A percentile compares a stretch with the other conserved stretches of the same genome.
Evolutionary conservation across 1,140 invertebrate species (phyloP).

Genomic region (Platyura marginata): DNA sequence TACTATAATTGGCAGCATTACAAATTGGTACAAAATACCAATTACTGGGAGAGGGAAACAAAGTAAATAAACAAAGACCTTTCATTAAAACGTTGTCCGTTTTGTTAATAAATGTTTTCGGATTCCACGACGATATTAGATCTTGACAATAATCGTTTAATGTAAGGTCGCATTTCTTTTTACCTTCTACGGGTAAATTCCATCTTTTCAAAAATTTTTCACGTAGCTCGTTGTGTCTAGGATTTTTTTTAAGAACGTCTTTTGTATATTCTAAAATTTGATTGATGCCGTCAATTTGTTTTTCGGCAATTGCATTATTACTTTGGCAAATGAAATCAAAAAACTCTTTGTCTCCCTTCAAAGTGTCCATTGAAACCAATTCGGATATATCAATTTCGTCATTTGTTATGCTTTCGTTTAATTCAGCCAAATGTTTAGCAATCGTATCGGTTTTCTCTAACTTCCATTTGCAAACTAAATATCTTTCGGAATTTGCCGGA

Average conservation of each 20-base stretch:
- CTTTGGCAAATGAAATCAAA: constrained; percentile 59
- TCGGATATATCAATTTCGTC: constrained; percentile 30
- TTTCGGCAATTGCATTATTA: constrained; percentile 57
- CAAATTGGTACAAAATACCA: constrained; percentile 50
- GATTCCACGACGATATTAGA: no score
- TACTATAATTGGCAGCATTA: constrained; percentile 25
- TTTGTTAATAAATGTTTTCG: no score
- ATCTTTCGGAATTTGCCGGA: constrained; percentile 95
- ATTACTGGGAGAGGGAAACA: constrained; percentile 36
- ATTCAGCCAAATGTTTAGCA: constrained; percentile 45
- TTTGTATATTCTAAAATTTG: no score
- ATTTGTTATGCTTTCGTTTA: constrained; percentile 40
- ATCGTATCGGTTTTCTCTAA: constrained; percentile 35
- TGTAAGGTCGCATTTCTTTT: no score
- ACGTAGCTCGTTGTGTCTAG: constrained; percentile 47
- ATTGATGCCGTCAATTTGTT: constrained; percentile 65
- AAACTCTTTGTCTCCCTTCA: constrained; percentile 50
- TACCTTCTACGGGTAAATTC: no score
- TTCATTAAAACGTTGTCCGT: constrained; percentile 15
- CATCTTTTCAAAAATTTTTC: constrained; percentile 56
- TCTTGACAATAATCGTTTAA: no score
- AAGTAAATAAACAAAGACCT: constrained; percentile 14
- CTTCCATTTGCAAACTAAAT: constrained; percentile 78
- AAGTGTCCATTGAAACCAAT: constrained; percentile 52
- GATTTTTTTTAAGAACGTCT: constrained; percentile 46